These are phyloP conservation scores for Urocyon cinereoargenteus DNA, from an alignment of 2,797 vertebrate genomes.

Conservation along the genomic window DNA sequence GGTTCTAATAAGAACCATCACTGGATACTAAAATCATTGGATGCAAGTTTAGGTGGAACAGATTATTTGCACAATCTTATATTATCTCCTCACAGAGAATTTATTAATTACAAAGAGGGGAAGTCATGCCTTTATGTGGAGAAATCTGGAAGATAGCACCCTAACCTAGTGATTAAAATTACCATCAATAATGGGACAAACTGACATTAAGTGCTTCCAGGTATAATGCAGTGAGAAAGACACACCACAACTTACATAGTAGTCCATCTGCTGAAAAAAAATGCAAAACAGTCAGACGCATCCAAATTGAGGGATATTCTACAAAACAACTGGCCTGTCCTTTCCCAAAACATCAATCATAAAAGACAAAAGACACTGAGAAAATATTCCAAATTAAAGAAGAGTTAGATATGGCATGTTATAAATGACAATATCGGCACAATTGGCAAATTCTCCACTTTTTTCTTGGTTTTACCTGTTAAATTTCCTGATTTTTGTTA, in stretches of 20 bases:
- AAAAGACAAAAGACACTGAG: neutral
- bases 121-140: neutral
- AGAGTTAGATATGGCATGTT: neutral
- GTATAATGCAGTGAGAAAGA: neutral
- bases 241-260: neutral
- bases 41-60: neutral
- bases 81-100: neutral
- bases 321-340: neutral
- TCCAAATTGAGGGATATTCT: neutral
- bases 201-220: neutral
- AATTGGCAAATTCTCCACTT: neutral
- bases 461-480: neutral
- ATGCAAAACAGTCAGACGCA: neutral
- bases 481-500: neutral
- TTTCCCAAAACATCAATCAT: neutral
- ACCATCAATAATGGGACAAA: neutral
- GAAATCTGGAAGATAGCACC: neutral
- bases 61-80: neutral
- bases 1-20: neutral
- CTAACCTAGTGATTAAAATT: neutral
- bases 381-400: conserved; percentile 10
- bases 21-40: neutral
- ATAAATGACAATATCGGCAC: neutral
- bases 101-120: neutral
- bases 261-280: neutral